These are phyloP conservation scores for Alectoris magna DNA, from an alignment of 2,797 vertebrate species.

Conservation along the genomic window DNA sequence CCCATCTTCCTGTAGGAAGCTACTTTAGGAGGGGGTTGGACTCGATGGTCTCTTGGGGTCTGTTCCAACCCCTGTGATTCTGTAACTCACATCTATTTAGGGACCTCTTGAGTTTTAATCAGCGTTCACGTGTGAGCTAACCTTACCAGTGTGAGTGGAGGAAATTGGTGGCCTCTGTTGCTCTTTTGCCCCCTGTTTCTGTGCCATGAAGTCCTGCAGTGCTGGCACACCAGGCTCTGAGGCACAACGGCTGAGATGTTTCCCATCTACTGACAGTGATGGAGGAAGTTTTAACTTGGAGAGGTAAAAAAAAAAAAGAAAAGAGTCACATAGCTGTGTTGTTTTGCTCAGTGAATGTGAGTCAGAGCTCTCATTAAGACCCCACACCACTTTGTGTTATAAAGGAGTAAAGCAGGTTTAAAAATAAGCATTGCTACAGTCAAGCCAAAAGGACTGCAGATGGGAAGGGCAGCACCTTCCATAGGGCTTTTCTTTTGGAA, in stretches of 20 bases:
- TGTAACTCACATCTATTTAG: fast-evolving
- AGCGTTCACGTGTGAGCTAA: fast-evolving
- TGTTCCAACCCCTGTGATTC: too few relatives aligned
- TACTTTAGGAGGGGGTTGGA: too few relatives aligned
- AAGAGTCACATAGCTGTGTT: not conserved
- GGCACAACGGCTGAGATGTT: not conserved
- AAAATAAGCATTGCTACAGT: not conserved
- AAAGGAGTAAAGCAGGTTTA: not conserved
- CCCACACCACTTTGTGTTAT: not conserved
- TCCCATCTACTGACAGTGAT: not conserved
- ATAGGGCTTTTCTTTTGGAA: not conserved
- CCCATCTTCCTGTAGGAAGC: too few relatives aligned
- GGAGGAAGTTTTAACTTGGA: not conserved
- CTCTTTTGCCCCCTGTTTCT: not conserved
- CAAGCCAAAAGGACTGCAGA: not conserved
- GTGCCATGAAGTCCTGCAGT: not conserved
- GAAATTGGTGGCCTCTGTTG: not conserved
- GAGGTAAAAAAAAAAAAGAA: not conserved
- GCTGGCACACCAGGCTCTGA: not conserved
- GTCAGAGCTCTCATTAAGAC: not conserved
- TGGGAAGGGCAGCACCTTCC: not conserved
- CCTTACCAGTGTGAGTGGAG: not conserved
- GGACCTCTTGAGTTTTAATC: not conserved
- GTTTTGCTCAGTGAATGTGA: not conserved
- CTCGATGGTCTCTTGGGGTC: too few relatives aligned